Conservation (phyloP, 1,140 invertebrate species). For the Aphelenchoides besseyi region DNA sequence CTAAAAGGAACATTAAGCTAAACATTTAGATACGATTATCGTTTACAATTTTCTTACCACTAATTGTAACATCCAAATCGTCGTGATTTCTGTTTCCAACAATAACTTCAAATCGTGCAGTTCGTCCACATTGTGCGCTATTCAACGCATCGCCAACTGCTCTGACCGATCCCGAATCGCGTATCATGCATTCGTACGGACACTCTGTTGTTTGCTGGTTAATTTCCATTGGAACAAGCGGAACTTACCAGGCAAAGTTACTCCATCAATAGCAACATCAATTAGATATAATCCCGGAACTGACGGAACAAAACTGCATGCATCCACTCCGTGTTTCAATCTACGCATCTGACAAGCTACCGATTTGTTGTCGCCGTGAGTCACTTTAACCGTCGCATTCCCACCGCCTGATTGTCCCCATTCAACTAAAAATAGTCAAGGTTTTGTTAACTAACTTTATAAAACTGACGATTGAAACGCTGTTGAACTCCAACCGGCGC, state of each 20-base stretch:
- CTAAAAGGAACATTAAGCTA: constrained; percentile 4
- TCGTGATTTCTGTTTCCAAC: constrained; percentile 64
- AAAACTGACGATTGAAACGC: constrained; percentile 51
- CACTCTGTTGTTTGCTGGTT: constrained; percentile 52
- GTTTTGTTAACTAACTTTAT: constrained; percentile 9
- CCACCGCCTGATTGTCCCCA: constrained; percentile 55
- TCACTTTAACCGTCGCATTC: constrained; percentile 34
- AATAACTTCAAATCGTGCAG: constrained; percentile 69
- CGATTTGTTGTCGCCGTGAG: constrained; percentile 30
- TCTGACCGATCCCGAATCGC: constrained; percentile 45
- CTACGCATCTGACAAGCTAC: constrained; percentile 50
- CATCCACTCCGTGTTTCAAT: constrained; percentile 48
- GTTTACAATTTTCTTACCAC: constrained; percentile 62
- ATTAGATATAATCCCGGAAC: constrained; percentile 57
- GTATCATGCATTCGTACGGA: constrained; percentile 56
- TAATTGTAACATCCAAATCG: constrained; percentile 65
- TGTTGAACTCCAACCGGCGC: constrained; percentile 58
- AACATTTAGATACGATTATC: background rate
- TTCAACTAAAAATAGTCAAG: constrained; percentile 56
- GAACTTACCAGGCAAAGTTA: constrained; percentile 60
- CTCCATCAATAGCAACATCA: constrained; percentile 57
- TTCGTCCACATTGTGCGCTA: constrained; percentile 67
- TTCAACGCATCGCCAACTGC: constrained; percentile 67
- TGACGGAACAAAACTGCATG: constrained; percentile 54
- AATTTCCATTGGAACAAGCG: background rate